Evolutionary conservation across 2,888 invertebrate species (phyloP).

Genomic region (Habrosyne pyritoides): DNA sequence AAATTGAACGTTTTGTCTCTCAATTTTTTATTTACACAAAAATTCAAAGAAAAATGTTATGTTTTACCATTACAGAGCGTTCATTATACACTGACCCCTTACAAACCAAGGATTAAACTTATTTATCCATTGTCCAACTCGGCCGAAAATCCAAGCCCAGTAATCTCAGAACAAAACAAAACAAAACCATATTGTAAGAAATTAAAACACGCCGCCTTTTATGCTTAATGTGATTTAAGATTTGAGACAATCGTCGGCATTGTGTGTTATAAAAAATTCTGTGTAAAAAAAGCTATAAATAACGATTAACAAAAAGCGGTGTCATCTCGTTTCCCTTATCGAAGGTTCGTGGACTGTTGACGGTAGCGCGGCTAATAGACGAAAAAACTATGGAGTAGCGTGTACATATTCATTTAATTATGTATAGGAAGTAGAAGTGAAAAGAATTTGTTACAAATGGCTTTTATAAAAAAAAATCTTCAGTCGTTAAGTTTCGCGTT

Average conservation of each 20-base stretch:
- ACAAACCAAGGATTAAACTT: slow-evolving; percentile 1
- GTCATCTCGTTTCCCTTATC: slow-evolving; percentile 79
- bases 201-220: slow-evolving; percentile 42
- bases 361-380: slow-evolving; percentile 62
- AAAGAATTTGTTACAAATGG: not conserved
- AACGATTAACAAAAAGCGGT: slow-evolving; percentile 81
- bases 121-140: not conserved
- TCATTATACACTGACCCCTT: not conserved
- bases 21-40: not conserved
- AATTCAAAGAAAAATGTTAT: not conserved
- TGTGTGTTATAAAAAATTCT: slow-evolving; percentile 44
- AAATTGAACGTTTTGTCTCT: too few species aligned
- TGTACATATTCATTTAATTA: too few species aligned
- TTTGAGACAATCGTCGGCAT: slow-evolving; percentile 69
- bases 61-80: not conserved
- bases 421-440: too few species aligned
- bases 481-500: too few species aligned
- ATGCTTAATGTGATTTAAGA: slow-evolving; percentile 64
- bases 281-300: slow-evolving; percentile 76
- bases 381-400: slow-evolving; percentile 47
- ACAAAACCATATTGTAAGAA: slow-evolving; percentile 1
- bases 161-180: slow-evolving; percentile 1
- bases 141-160: not conserved
- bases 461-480: too few species aligned
- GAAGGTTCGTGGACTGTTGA: slow-evolving; percentile 49